Conservation (phyloP, 2,888 invertebrate species). For the Pyrochroa serraticornis region DNA sequence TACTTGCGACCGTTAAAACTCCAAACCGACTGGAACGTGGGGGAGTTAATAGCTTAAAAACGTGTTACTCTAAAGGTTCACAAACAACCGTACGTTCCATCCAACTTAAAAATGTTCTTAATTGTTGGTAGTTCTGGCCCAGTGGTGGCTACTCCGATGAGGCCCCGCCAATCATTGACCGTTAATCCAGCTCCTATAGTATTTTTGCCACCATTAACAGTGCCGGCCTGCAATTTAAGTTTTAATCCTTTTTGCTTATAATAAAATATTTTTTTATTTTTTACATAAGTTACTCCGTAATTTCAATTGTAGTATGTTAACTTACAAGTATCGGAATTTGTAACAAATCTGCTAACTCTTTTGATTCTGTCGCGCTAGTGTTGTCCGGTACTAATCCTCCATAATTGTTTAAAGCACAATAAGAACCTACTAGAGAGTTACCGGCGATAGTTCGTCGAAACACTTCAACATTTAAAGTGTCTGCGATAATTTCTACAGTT, state of each 20-base stretch:
- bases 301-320: no score
- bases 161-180: slow-evolving; percentile 75
- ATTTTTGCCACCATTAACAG: slow-evolving; percentile 95
- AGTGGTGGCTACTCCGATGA: no score
- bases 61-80: no score
- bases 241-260: not conserved
- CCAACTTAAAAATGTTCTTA: no score
- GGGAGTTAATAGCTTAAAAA: no score
- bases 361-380: slow-evolving; percentile 90
- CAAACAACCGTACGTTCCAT: no score
- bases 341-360: slow-evolving; percentile 92
- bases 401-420: slow-evolving; percentile 91
- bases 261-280: slow-evolving; percentile 4
- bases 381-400: slow-evolving; percentile 97
- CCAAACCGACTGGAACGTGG: no score
- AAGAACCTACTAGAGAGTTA: slow-evolving; percentile 94
- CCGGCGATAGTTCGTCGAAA: slow-evolving; percentile 95
- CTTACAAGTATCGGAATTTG: slow-evolving; percentile 92
- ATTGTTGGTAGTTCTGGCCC: no score
- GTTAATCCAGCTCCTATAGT: slow-evolving; percentile 95
- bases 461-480: slow-evolving; percentile 93
- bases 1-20: no score
- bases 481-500: slow-evolving; percentile 92
- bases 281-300: no score
- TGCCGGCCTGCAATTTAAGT: slow-evolving; percentile 77